A percentile compares a stretch with the other conserved stretches of the same genome.
These are phyloP conservation scores for Lithobates pipiens DNA, from an alignment of 2,797 vertebrate genomes.

Conservation along the genomic window DNA sequence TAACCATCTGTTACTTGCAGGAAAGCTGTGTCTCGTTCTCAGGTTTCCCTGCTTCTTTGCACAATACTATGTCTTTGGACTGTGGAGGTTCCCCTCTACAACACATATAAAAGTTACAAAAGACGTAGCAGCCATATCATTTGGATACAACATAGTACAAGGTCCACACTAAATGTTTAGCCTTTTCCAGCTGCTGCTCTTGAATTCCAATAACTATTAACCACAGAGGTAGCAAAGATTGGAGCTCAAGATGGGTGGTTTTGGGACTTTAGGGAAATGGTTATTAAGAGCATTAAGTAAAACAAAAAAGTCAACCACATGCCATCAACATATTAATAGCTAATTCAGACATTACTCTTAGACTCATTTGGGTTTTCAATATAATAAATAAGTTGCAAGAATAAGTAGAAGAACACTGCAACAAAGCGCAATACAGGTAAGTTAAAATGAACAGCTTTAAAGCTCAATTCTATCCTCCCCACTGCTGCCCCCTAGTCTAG, in stretches of 20 bases:
- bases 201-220: constrained; percentile 50
- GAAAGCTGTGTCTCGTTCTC: constrained; percentile 70
- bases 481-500: too few species aligned
- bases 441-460: too few species aligned
- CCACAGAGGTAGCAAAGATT: background rate
- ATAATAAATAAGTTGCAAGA: background rate
- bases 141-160: background rate
- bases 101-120: constrained; percentile 55
- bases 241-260: constrained; percentile 53
- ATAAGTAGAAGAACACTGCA: too few species aligned
- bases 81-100: constrained; percentile 54
- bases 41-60: constrained; percentile 67
- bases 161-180: constrained; percentile 20
- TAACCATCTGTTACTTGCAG: constrained; percentile 78
- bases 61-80: constrained; percentile 59
- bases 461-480: too few species aligned
- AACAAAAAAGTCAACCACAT: background rate
- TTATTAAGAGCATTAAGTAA: constrained; percentile 9
- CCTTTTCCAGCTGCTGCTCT: constrained; percentile 61
- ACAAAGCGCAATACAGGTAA: too few species aligned
- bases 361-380: background rate
- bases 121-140: constrained; percentile 29
- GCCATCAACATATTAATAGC: background rate
- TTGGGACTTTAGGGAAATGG: constrained; percentile 23
- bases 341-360: background rate